Evolutionary conservation across 1,140 invertebrate genomes (phyloP), one percentile per base, ranked within the genome.

Genomic region (Ptiloglossa arizonensis): DNA sequence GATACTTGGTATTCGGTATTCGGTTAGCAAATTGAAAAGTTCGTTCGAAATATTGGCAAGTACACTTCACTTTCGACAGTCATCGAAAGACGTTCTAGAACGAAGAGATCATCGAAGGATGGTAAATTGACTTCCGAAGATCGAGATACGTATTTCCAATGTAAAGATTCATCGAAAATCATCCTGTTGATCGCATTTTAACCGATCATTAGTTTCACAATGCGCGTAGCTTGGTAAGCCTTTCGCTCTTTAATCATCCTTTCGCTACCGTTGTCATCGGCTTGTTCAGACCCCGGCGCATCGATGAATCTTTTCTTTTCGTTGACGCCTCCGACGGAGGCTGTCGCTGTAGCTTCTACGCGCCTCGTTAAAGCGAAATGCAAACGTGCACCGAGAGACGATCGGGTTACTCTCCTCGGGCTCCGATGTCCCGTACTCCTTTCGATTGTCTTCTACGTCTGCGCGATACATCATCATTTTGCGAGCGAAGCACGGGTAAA

Each of bases 221-320:
- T 52, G 29, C 35, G 27, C 27, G 50, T 13, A 63, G 62, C 74
- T 24, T 44, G 35, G 22, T 56, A 24, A 52, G 64, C 67, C 41
- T 32, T 57, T 75, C 68, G 48, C 35, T 50, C 59, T 73, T 85
- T 83, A 82, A 77, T 86, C 81, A 74, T 76, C 56, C 72, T 78
- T 71, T 56, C 71, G 56, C 69, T 57, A 71, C 70, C 72, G 71
- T 73, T 80, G 81, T 72, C 77, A 70, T 82, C 83, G 24, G 66
- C 68, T 67, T 48, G 57, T 60, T 59, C 82, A 60, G 62, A 79
- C 79, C 66, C 73, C 66, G 19, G 70, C 70, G 73, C 57, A 80
- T 82, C 70, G 71, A 75, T 79, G 79, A 41, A 81, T 70, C 81
- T 71, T 86, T 83, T 77, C 81, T 81, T 79, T 19, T 82, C 79